Percentiles rank a stretch among this genome's conserved stretches.
phyloP scores from a whole-genome alignment of 2,888 invertebrate species.

The Watsonalla binaria region DNA sequence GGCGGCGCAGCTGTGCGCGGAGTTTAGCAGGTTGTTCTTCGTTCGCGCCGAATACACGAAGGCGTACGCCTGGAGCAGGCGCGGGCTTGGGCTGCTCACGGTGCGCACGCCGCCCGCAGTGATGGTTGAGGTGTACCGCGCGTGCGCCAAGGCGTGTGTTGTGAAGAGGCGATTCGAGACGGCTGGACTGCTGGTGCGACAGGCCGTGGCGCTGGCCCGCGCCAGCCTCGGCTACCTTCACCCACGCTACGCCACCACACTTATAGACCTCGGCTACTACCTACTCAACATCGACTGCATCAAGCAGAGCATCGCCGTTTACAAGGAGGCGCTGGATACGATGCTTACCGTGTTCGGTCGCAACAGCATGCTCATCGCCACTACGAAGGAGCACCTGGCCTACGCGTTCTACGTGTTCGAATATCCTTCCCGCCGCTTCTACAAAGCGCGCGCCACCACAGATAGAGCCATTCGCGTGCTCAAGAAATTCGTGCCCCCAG shows the following conservation, averaged over 20 bases:
- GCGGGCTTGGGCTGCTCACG: constrained; percentile 84
- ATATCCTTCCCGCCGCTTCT: constrained; percentile 92
- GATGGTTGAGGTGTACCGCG: constrained; percentile 89
- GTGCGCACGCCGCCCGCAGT: constrained; percentile 82
- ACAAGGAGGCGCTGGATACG: constrained; percentile 87
- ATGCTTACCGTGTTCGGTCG: constrained; percentile 88
- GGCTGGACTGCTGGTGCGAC: constrained; percentile 89
- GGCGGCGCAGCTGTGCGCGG: constrained; percentile 86
- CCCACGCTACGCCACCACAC: constrained; percentile 90
- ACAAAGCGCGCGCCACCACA: constrained; percentile 88
- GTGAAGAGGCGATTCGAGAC: constrained; percentile 90
- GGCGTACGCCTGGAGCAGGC: constrained; percentile 86
- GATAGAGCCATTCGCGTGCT: constrained; percentile 90
- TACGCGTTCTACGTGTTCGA: constrained; percentile 96
- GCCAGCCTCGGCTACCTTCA: constrained; percentile 81
- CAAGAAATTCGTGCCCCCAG: constrained; percentile 85
- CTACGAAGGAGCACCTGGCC: constrained; percentile 94
- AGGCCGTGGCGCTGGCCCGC: constrained; percentile 86
- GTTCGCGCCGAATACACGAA: constrained; percentile 92
- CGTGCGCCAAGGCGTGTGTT: constrained; percentile 93
- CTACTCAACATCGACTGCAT: constrained; percentile 93
- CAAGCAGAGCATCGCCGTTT: constrained; percentile 88
- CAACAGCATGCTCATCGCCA: constrained; percentile 91
- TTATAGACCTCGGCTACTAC: constrained; percentile 94
- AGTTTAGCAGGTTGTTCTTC: constrained; percentile 90